These are phyloP conservation scores for Leucopsar rothschildi DNA, from an alignment of 2,113 vertebrate species.

Conservation along the genomic window DNA sequence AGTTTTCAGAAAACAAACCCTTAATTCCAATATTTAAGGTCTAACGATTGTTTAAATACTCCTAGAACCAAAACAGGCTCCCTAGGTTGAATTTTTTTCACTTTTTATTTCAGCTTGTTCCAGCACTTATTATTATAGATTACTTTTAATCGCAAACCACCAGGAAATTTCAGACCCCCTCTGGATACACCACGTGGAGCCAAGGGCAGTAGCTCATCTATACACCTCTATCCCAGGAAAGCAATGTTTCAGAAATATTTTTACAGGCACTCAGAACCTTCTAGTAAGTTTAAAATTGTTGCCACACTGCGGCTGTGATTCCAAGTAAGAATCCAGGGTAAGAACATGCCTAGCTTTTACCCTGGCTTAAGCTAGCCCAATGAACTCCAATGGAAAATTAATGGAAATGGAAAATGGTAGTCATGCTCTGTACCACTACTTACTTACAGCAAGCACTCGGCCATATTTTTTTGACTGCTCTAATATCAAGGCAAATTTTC, in stretches of 20 bases:
- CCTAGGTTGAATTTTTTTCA: not conserved
- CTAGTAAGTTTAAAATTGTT: not conserved
- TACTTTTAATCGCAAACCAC: not conserved
- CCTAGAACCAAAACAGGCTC: not conserved
- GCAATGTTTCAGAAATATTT: not conserved
- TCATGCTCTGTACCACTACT: not conserved
- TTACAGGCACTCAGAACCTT: not conserved
- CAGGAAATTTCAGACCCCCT: not conserved
- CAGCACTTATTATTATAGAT: not conserved
- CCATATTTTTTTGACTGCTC: rapidly evolving
- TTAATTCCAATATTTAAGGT: not conserved
- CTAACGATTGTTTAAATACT: not conserved
- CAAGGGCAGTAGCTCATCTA: not conserved
- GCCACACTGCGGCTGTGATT: not conserved
- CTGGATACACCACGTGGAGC: not conserved
- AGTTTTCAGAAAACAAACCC: not conserved
- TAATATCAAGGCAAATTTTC: not conserved
- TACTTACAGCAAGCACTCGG: not conserved
- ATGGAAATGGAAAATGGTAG: not conserved
- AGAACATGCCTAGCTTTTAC: not conserved
- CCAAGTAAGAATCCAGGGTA: not conserved
- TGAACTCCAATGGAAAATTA: not conserved
- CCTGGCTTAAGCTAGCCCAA: not conserved
- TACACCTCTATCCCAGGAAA: not conserved
- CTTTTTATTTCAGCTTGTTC: not conserved